A percentile compares a stretch with the other conserved stretches of the same genome.
phyloP scores from a whole-genome alignment of 2,888 invertebrate genomes.

The Gandaritis pyraliata region DNA sequence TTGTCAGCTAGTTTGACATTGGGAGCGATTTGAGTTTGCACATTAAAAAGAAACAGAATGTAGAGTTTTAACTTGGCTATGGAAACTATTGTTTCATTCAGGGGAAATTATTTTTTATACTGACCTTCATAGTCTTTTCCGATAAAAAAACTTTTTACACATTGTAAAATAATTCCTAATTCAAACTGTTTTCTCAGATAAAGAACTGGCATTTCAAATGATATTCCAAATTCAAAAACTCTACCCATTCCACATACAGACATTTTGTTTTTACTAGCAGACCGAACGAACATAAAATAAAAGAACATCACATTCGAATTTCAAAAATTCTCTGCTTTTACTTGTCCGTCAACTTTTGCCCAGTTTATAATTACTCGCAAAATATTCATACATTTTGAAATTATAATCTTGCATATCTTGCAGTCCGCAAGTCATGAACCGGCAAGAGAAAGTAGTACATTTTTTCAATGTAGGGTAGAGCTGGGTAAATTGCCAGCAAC shows the following conservation, averaged over 20 bases:
- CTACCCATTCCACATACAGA: background rate
- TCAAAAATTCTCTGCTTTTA: constrained; percentile 7
- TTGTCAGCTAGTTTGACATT: no score
- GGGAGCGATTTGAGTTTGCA: no score
- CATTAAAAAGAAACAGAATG: no score
- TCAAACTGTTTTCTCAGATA: background rate
- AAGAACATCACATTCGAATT: constrained; percentile 1
- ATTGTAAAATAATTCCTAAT: background rate
- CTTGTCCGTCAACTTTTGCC: constrained; percentile 10
- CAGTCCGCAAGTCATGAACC: constrained; percentile 25
- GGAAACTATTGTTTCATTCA: no score
- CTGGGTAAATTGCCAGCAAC: constrained; percentile 29
- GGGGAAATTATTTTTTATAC: no score
- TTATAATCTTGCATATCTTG: constrained; percentile 32
- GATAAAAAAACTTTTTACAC: no score
- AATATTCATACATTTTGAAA: constrained; percentile 19
- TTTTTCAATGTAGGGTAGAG: constrained; percentile 39
- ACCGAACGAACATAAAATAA: background rate
- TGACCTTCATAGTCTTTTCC: no score
- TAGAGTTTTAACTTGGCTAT: no score
- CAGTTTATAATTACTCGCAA: constrained; percentile 4
- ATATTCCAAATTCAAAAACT: background rate
- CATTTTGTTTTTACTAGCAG: no score
- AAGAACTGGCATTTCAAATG: no score
- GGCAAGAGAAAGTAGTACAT: constrained; percentile 33